Evolutionary conservation across 2,113 vertebrate species (phyloP).

Genomic region (Ciconia boyciana): DNA sequence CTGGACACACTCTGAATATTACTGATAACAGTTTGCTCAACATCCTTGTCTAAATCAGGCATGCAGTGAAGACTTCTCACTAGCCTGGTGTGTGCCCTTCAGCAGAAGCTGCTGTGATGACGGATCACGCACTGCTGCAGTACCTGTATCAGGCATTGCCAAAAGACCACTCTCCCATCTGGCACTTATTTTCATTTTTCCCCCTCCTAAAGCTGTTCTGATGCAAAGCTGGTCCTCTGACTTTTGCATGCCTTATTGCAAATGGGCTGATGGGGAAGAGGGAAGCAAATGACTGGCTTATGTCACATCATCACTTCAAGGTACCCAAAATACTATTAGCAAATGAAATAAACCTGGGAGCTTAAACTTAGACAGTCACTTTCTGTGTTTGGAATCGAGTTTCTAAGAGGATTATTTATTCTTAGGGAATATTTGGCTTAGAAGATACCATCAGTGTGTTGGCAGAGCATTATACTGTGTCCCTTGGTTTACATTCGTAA

Average conservation of each 20-base stretch:
- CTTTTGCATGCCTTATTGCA: not conserved
- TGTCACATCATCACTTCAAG: not conserved
- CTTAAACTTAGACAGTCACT: not conserved
- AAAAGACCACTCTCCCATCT: not conserved
- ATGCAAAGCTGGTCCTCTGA: not conserved
- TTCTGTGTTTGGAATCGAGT: not conserved
- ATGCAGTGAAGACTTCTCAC: not conserved
- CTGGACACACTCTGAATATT: not conserved
- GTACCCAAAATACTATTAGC: slow-evolving; percentile 8
- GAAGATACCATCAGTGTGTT: not conserved
- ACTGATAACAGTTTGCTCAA: not conserved
- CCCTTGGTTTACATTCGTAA: not conserved
- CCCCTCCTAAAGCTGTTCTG: not conserved
- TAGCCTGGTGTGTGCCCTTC: not conserved
- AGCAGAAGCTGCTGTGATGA: not conserved
- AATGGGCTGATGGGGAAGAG: not conserved
- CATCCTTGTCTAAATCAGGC: too few relatives aligned
- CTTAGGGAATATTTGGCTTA: not conserved
- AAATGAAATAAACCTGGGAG: not conserved
- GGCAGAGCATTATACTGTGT: not conserved
- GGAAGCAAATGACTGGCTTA: not conserved
- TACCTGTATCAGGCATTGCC: rapidly evolving
- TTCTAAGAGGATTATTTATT: not conserved
- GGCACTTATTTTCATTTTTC: not conserved
- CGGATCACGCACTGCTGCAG: not conserved